phyloP scores from a whole-genome alignment of 2,113 vertebrate genomes.

The Sinocyclocheilus rhinocerous region DNA sequence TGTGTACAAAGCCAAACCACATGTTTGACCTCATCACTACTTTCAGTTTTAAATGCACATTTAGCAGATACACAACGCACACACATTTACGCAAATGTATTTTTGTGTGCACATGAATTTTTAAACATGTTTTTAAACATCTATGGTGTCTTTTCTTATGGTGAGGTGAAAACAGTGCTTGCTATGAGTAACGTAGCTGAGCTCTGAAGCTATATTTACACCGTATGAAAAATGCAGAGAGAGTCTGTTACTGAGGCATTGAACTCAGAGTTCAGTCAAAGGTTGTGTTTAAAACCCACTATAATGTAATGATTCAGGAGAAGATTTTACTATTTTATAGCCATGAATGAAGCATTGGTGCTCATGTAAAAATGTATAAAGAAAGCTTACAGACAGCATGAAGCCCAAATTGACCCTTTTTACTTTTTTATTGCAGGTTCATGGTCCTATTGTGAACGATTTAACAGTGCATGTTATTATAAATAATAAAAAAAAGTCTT shows the following conservation, averaged over 20 bases:
- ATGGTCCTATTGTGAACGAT: too few species aligned
- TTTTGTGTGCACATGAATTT: constrained; percentile 13
- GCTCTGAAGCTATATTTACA: constrained; percentile 24
- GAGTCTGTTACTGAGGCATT: constrained; percentile 4
- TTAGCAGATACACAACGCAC: not conserved
- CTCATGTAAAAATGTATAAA: not conserved
- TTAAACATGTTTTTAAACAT: constrained; percentile 46
- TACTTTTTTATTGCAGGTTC: too few species aligned
- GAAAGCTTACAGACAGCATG: not conserved
- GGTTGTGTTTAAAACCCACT: not conserved
- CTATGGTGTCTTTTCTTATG: not conserved
- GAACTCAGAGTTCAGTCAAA: constrained; percentile 8
- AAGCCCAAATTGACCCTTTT: not conserved
- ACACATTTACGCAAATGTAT: constrained; percentile 7
- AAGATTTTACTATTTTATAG: not conserved
- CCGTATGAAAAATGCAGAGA: constrained; percentile 44
- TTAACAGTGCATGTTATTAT: too few species aligned
- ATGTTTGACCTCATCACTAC: constrained; percentile 62
- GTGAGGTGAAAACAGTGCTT: constrained; percentile 8
- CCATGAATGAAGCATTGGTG: not conserved
- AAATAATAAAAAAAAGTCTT: too few species aligned
- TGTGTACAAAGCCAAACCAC: not conserved
- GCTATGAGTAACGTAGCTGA: constrained; percentile 33
- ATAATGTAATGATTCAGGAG: constrained; percentile 6
- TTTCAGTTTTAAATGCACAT: constrained; percentile 55